A percentile compares a stretch with the other conserved stretches of the same genome.
These are phyloP conservation scores for Enteromius fasciolatus DNA, from an alignment of 2,797 vertebrate genomes.

Conservation along the genomic window DNA sequence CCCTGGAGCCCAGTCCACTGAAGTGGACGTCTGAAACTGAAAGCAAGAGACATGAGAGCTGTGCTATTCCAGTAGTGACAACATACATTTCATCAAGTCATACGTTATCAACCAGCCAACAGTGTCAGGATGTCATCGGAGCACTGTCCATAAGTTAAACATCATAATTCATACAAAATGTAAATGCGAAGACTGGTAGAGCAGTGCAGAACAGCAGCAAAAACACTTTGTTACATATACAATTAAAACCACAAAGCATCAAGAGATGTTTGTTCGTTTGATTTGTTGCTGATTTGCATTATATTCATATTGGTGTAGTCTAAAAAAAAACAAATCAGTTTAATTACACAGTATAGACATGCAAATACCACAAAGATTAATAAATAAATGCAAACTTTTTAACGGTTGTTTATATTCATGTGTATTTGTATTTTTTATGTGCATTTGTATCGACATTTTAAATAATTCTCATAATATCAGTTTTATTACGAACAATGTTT, in stretches of 20 bases:
- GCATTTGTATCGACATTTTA: not conserved
- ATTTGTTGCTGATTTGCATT: not conserved
- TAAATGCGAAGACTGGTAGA: too few species aligned
- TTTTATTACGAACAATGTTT: not conserved
- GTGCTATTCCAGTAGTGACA: constrained; percentile 17
- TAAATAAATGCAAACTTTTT: not conserved
- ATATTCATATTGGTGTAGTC: not conserved
- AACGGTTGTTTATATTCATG: not conserved
- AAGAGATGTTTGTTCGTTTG: not conserved
- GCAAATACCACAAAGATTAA: not conserved
- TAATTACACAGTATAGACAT: not conserved
- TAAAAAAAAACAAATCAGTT: not conserved
- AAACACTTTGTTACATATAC: not conserved
- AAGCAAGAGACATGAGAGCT: constrained; percentile 55
- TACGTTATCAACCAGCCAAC: constrained; percentile 15
- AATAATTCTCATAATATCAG: not conserved
- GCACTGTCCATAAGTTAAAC: not conserved
- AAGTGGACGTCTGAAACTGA: constrained; percentile 77
- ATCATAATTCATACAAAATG: too few species aligned
- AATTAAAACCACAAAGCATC: not conserved
- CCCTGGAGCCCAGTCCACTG: constrained; percentile 73
- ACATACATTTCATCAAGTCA: not conserved
- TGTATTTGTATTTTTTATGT: too few species aligned
- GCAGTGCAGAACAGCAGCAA: too few species aligned
- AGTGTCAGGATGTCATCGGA: not conserved